These are phyloP conservation scores for Calyptomena viridis DNA, from an alignment of 2,113 vertebrate species.

Conservation along the genomic window DNA sequence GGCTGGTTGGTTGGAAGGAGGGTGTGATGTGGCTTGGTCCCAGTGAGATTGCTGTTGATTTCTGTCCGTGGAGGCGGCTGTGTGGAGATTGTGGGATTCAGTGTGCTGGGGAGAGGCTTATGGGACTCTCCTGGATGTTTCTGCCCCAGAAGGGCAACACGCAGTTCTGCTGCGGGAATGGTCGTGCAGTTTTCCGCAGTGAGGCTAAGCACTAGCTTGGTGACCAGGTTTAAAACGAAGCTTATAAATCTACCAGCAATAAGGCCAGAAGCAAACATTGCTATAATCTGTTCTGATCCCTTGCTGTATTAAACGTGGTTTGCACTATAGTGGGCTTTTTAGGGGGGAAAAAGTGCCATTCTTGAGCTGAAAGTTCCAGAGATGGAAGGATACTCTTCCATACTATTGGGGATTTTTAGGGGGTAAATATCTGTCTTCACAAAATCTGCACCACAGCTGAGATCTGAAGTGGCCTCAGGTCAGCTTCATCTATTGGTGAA, in stretches of 20 bases:
- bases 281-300: not conserved
- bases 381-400: not conserved
- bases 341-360: fast-evolving
- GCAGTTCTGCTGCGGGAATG: not conserved
- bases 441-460: fast-evolving
- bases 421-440: not conserved
- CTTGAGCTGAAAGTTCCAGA: not conserved
- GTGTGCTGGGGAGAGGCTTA: not conserved
- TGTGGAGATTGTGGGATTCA: fast-evolving
- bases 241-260: not conserved
- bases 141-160: not conserved
- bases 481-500: not conserved
- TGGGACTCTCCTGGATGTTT: not conserved
- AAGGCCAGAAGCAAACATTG: not conserved
- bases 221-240: not conserved
- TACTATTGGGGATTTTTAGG: not conserved
- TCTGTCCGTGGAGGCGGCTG: not conserved
- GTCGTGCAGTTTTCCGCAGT: not conserved
- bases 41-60: fast-evolving
- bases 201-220: not conserved
- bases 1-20: not conserved
- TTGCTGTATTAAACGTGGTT: not conserved
- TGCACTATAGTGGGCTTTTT: not conserved
- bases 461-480: not conserved
- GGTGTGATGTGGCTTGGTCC: not conserved